Base-by-base conservation (phyloP, 2,113 vertebrate genomes). In the Corynorhinus townsendii region DNA sequence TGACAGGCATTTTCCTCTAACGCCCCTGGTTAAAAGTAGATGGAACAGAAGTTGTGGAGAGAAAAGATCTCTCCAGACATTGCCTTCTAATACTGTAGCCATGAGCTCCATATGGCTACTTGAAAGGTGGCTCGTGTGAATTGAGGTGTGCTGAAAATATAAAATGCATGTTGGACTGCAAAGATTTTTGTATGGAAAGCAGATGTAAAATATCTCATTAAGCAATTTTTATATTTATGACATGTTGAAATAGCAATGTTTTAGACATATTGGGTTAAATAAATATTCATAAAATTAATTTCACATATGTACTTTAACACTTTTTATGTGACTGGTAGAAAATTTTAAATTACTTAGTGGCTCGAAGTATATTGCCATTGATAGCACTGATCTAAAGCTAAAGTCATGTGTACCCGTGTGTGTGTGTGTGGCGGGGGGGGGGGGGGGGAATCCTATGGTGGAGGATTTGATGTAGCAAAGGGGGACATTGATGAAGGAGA, bases 271-370 rank as follows among this genome's bases (percentile, higher is more conserved):
- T 95, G 45, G 14, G 16, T 77, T 86, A 84, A 88, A 64, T 89
- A 66, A 84, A 91, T 95, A 35, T 92, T 84, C 43, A 86, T 91
- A 62, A 92, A 91, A 86, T 89, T 52, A 56, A 75, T n/a, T 75
- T 79, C 24, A 80, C 52, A 30, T 85, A 30, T 89, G 84, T 76
- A 30, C 81, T 93, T 82, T 52, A 68, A 62, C 5, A 30, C 68
- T 79, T 69, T 68, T 71, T 71, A 90, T 75, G 19, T 87, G 35
- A 30, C 38, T 88, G 33, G 28, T 52, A 90, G 49, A 80, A 79
- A 45, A 66, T 26, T 69, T 91, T 90, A 82, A 89, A 86, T 59
- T 66, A 43, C n/a, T 62, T 69, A 59, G 20, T 22, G 68, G 2
- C 30, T 96, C 0, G 0, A 24, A 26, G 45, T 64, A 71, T 64